Percentiles rank a stretch among this genome's conserved stretches.
Evolutionary conservation across 2,113 vertebrate genomes (phyloP).

Genomic region (Arothron firmamentum): DNA sequence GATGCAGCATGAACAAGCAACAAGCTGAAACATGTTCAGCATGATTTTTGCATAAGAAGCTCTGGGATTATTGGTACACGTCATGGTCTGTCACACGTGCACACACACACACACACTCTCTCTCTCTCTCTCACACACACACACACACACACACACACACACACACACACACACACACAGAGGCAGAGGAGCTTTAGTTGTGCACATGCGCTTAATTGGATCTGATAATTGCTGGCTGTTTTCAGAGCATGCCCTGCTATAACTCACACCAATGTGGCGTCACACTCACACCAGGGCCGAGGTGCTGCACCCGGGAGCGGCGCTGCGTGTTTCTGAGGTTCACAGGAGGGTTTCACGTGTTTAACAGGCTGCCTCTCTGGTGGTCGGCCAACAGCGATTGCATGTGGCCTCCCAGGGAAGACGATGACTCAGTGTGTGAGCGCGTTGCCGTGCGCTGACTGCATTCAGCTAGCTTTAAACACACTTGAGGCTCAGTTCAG

Average conservation of each 20-base stretch:
- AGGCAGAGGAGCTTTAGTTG: slow-evolving; percentile 55
- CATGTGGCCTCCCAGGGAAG: slow-evolving; percentile 25
- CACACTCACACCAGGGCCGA: slow-evolving; percentile 28
- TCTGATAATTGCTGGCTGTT: slow-evolving; percentile 59
- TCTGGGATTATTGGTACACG: slow-evolving; percentile 35
- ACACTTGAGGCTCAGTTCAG: slow-evolving; percentile 31
- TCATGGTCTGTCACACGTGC: no score
- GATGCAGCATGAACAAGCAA: no score
- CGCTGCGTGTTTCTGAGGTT: slow-evolving; percentile 52
- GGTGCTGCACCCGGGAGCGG: slow-evolving; percentile 4
- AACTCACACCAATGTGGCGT: slow-evolving; percentile 64
- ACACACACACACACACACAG: slow-evolving; percentile 16
- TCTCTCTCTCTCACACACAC: not conserved
- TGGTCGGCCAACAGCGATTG: slow-evolving; percentile 56
- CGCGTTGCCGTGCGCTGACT: slow-evolving; percentile 32
- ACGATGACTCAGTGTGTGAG: slow-evolving; percentile 46
- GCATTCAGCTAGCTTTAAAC: slow-evolving; percentile 46
- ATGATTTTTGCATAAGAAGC: not conserved
- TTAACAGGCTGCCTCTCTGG: slow-evolving; percentile 44
- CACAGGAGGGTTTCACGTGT: slow-evolving; percentile 41
- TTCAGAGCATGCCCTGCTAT: slow-evolving; percentile 45
- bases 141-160: slow-evolving; percentile 15
- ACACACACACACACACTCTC: slow-evolving; percentile 18
- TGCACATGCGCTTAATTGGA: slow-evolving; percentile 60
- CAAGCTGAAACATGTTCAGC: no score